Evolutionary conservation across 2,113 vertebrate species (phyloP).

Genomic region (Ictalurus punctatus): DNA sequence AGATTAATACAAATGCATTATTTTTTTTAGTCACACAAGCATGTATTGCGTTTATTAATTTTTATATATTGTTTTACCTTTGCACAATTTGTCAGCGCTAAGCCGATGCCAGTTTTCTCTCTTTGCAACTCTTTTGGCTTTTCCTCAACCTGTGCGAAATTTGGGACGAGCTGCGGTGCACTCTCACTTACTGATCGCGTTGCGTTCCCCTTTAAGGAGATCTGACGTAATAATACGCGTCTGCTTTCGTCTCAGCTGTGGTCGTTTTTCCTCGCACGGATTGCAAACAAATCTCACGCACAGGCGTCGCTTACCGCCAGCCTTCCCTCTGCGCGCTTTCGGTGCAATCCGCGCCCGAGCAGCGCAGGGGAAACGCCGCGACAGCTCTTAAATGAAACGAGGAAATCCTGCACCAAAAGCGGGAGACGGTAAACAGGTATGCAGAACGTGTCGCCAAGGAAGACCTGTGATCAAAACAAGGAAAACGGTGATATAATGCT

Average conservation of each 20-base stretch:
- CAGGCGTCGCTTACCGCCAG: conserved; percentile 27
- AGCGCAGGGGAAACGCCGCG: conserved; percentile 31
- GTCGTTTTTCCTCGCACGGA: conserved; percentile 32
- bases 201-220: conserved; percentile 64
- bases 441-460: conserved; percentile 1
- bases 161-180: neutral
- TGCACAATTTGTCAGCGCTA: neutral
- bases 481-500: neutral
- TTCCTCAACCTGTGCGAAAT: neutral
- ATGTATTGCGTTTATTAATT: too few relatives aligned
- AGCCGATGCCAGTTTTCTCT: neutral
- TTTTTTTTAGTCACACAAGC: too few relatives aligned
- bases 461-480: neutral
- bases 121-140: neutral
- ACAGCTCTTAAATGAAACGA: conserved; percentile 49
- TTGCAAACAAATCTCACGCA: conserved; percentile 44
- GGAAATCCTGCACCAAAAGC: conserved; percentile 28
- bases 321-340: conserved; percentile 52
- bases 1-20: neutral
- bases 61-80: neutral
- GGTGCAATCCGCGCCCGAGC: conserved; percentile 38
- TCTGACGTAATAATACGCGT: conserved; percentile 61
- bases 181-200: neutral
- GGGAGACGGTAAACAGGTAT: conserved; percentile 60
- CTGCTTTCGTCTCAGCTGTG: conserved; percentile 44